Conservation (phyloP, 2,888 invertebrate genomes). For the Clanis bilineata region DNA sequence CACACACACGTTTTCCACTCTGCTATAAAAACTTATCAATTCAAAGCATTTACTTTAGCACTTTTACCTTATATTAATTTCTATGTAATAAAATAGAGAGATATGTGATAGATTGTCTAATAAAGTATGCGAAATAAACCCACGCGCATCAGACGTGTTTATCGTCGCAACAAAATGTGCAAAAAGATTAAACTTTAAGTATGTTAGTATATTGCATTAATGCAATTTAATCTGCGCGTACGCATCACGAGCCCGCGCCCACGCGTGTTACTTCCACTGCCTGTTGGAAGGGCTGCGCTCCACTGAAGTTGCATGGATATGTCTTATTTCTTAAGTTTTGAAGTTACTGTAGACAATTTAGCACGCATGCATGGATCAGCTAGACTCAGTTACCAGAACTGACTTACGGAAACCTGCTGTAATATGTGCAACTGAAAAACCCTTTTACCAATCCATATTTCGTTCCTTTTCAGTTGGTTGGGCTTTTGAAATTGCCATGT, state of each 20-base stretch:
- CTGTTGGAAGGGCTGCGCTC: slow-evolving; percentile 34
- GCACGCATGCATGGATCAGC: no score
- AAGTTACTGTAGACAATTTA: no score
- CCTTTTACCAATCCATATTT: no score
- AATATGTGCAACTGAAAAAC: no score
- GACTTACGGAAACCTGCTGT: no score
- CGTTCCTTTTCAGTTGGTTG: no score
- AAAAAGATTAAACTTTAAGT: slow-evolving; percentile 48
- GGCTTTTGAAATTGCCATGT: no score
- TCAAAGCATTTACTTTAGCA: no score
- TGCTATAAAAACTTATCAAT: no score
- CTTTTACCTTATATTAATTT: background rate
- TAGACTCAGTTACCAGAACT: no score
- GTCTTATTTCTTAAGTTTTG: background rate
- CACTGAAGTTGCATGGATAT: slow-evolving; percentile 22
- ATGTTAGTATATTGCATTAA: slow-evolving; percentile 66
- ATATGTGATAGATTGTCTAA: background rate
- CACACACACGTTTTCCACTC: no score
- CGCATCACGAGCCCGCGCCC: slow-evolving; percentile 73
- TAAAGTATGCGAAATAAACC: slow-evolving; percentile 15
- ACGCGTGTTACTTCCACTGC: slow-evolving; percentile 62
- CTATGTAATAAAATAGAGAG: background rate
- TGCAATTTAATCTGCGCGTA: slow-evolving; percentile 79
- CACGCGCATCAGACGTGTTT: slow-evolving; percentile 30
- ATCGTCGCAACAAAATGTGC: slow-evolving; percentile 37